Evolutionary conservation across 2,797 vertebrate species (phyloP), one percentile per base, ranked within the genome.

Genomic region (Otolemur crassicaudatus): DNA sequence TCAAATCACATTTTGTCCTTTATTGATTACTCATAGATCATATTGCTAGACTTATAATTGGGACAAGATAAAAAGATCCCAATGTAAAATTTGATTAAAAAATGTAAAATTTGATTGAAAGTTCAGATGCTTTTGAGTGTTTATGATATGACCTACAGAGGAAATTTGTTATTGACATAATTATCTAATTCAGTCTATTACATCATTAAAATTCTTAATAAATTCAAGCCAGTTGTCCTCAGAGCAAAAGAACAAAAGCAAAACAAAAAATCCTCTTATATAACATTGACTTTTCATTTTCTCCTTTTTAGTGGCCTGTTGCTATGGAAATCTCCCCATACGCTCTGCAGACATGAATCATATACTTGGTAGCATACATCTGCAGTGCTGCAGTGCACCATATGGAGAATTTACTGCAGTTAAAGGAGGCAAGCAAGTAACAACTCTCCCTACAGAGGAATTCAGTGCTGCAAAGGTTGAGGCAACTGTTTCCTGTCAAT

Each of bases 281-380:
- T 84, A 97, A 90, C 61, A 85, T 0, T 75, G 77, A 49, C 20
- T 97, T 97, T 92, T 96, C 23, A 7, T 95, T 84, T 97, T 98
- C 97, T 89, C 34, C 61, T 65, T 91, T 96, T 96, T 96, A 82
- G 46, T 96, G 85, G 88, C 88, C 92, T 87, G 97, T 98, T 98
- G 97, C 98, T 97, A 98, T 98, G 97, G 98, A 98, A 97, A 98
- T 97, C 60, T 97, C 70, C 72, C 80, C 46, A 69, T 58, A 86
- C n/a, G 53, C 2, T 93, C 90, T 95, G 49, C 80, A 97, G 56
- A 72, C 60, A 46, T 91, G 88, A 96, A 83, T 98, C 84, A 93
- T 86, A 97, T 37, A 73, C 31, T 83, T 90, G 91, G 94, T 91
- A 60, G 40, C 87, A 84, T 95, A 63, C 90, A 76, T 43, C 23